These are phyloP conservation scores for Xyliphius kryptos DNA, from an alignment of 2,113 vertebrate genomes.

Conservation along the genomic window DNA sequence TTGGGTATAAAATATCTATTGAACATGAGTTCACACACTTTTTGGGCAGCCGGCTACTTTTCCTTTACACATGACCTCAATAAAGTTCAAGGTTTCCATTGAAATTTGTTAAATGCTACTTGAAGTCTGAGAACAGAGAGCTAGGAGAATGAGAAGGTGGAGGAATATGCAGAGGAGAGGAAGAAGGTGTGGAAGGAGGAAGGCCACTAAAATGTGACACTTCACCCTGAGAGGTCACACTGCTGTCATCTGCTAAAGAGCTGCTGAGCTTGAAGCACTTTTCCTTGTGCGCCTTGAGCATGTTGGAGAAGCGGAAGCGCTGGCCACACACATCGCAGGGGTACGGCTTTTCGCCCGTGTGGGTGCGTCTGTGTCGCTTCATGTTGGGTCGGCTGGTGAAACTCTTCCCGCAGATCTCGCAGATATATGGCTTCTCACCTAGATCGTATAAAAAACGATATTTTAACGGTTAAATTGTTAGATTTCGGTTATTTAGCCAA, in stretches of 20 bases:
- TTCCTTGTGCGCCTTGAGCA: slow-evolving; percentile 96
- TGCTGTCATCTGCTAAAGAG: slow-evolving; percentile 60
- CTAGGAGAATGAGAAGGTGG: slow-evolving; percentile 47
- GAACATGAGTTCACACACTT: no score
- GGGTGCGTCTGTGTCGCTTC: slow-evolving; percentile 94
- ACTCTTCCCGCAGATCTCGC: slow-evolving; percentile 96
- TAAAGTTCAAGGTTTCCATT: no score
- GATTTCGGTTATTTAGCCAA: no score
- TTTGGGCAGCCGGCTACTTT: no score
- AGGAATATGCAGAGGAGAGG: slow-evolving; percentile 71
- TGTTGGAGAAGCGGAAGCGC: slow-evolving; percentile 97
- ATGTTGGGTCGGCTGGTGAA: slow-evolving; percentile 99
- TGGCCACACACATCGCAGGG: slow-evolving; percentile 92
- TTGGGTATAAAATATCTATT: no score
- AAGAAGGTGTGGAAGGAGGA: slow-evolving; percentile 69
- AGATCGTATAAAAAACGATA: slow-evolving; percentile 15
- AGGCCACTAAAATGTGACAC: slow-evolving; percentile 56
- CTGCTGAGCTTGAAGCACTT: slow-evolving; percentile 89
- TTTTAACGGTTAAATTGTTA: no score
- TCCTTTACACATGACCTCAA: no score
- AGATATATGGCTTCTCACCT: slow-evolving; percentile 98
- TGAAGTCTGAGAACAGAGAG: no score
- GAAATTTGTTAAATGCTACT: no score
- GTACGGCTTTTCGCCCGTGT: slow-evolving; percentile 95
- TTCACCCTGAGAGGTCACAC: slow-evolving; percentile 49